Base-by-base conservation (phyloP, 2,888 invertebrate species). In the Torymus auratus region DNA sequence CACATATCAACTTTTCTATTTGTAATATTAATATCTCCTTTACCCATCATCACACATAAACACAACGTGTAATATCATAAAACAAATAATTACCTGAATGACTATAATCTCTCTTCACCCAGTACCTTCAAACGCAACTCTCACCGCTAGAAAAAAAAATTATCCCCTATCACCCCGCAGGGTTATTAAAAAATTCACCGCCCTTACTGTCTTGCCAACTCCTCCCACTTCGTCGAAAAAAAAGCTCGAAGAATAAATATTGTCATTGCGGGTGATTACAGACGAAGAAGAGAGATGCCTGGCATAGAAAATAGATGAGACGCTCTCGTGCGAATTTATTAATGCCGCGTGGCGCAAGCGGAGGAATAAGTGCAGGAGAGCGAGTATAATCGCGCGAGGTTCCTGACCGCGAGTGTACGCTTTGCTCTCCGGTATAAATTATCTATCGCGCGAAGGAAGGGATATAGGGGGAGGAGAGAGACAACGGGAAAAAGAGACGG, bases 361-460 rank as follows among this genome's bases (percentile, higher is more conserved):
- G 41, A 41, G 41, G 41, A 41, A 15, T 15, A 17, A n/a, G 86
- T 14, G 17, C 10, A 52, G 28, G 52, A 70, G 58, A 41, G 60
- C 58, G 60, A 41, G 41, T 7, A n/a, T 56, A 28, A 86, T 86
- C 85, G 83, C 82, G 81, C n/a, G 67, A 61, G 76, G 68, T 76
- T 52, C 74, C 75, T 81, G 71, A 70, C 75, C 80, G 50, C 41
- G 41, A 41, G 41, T 41, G 41, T 41, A 41, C 41, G 41, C 41
- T 41, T 41, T 41, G 41, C 41, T 41, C 41, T 41, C 41, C 41
- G 41, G 41, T 23, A 60, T 20, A 23, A 61, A 61, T 20, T 58
- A 15, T 11, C 58, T 17, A 15, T 17, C 17, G 10, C 4, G 5
- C 11, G 14, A 10, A 61, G n/a, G 41, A 13, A 53, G 53, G 53